Evolutionary conservation across 1,140 invertebrate genomes (phyloP), one percentile per base, ranked within the genome.

Genomic region (Plodia interpunctella): DNA sequence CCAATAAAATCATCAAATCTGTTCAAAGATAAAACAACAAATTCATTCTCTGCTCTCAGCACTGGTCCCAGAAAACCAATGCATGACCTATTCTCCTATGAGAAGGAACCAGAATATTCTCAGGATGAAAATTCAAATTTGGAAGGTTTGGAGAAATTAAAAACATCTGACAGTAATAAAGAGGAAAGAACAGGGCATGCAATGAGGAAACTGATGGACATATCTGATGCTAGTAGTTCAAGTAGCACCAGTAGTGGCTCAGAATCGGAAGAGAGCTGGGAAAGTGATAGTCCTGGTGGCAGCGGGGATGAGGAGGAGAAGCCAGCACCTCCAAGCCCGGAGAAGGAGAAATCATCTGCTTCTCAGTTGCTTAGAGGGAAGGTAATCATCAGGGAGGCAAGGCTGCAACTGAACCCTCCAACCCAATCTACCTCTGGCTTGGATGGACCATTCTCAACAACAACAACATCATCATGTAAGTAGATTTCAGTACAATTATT

Each of bases 361-460:
- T 89, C 90, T 30, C 87, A 90, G 63, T 74, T 93, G 28, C 87
- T 91, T 28, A 91, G 92, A 66, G 92, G 92, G 0, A 94, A 94
- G 78, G 92, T 94, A n/a, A 93, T 95, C 54, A 90, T 94, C 49
- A 90, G 94, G 59, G 93, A 95, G 80, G 93, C 94, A 6, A 90
- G 93, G 67, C 80, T 95, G 60, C 94, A 94, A 69, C 72, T 95
- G 64, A 92, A 92, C 71, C 89, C 90, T 65, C 89, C 92, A 73
- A 68, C 90, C 32, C 82, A 89, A 55, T 67, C 80, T 38, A 72
- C 78, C 59, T 74, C 80, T 63, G 91, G 92, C 5, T 87, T 91
- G 10, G 93, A 94, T 86, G 93, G 94, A 49, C 92, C 93, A 55
- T 94, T 94, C 70, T 93, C 93, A 35, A 91, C 90, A 44, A 91